Base-by-base conservation (phyloP, 2,888 invertebrate genomes). In the Linnaemya vulpina region DNA sequence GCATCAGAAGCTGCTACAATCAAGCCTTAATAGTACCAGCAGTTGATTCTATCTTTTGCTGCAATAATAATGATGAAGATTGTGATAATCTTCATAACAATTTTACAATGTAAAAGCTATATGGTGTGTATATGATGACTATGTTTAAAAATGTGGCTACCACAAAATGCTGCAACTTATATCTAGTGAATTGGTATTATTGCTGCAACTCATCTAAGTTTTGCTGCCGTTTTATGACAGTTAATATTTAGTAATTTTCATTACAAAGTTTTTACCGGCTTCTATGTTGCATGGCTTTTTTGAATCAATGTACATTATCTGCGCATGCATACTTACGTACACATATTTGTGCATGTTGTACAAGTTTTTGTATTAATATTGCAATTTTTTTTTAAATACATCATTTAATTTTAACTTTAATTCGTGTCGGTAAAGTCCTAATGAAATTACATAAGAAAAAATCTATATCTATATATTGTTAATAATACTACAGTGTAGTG, bases 221-320 rank as follows among this genome's bases (percentile, higher is more conserved):
- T 73, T 65, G 70, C 62, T 62, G 80, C 77, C 62, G 74, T 81
- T 84, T 84, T 84, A 84, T 78, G 84, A 81, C 77, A 81, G 81
- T 84, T 74, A 84, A 78, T 81, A 63, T 84, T 60, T 77, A 13
- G 53, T 46, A 78, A 81, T 81, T 77, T 77, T 79, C 68, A 73
- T 78, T 70, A 63, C 67, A 40, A 62, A 80, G 53, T 65, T 79
- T 60, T 84, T 43, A 46, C 49, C 40, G 17, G 62, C 58, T 58
- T 49, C 8, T 15, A 10, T 40, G 51, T 40, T 38, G 3, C 1
- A 43, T 35, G 77, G 13, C 10, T 17, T 22, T 65, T 58, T 46
- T n/a, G 15, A 40, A 15, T 70, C 22, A 22, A 15, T 35, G 38
- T 49, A 11, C 38, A 13, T 67, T 43, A 20, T 62, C 17, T 11